A percentile compares a stretch with the other conserved stretches of the same genome.
Evolutionary conservation across 2,797 vertebrate genomes (phyloP).

Genomic region (Spinus olivaceus): DNA sequence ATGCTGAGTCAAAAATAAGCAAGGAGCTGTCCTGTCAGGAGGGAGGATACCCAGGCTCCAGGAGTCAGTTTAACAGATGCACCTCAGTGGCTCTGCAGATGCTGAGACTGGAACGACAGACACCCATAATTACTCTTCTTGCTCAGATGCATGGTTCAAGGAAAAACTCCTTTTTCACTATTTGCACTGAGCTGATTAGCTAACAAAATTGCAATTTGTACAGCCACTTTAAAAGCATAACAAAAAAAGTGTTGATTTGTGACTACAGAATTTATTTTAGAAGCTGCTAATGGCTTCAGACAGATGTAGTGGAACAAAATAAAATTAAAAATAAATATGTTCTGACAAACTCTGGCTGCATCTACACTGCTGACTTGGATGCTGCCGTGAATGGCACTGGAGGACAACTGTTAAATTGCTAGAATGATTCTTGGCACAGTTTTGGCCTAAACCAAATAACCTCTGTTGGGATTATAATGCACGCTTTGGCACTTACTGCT

Average conservation of each 20-base stretch:
- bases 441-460: not conserved
- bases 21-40: not conserved
- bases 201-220: not conserved
- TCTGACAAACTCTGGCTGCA: not conserved
- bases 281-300: not conserved
- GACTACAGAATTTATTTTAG: not conserved
- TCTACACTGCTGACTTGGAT: not conserved
- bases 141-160: not conserved
- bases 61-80: not conserved
- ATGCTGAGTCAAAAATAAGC: not conserved
- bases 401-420: not conserved
- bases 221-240: not conserved
- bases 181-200: not conserved
- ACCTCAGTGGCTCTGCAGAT: not conserved
- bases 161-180: not conserved
- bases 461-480: not conserved
- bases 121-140: not conserved
- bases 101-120: not conserved
- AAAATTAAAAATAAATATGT: not conserved
- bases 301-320: not conserved
- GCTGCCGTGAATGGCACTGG: not conserved
- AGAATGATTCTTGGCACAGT: not conserved
- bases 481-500: not conserved
- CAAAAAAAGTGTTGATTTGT: not conserved
- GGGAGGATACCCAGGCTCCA: not conserved